A percentile compares a stretch with the other conserved stretches of the same genome.
phyloP scores from a whole-genome alignment of 2,113 vertebrate species.

The Dasypus novemcinctus region DNA sequence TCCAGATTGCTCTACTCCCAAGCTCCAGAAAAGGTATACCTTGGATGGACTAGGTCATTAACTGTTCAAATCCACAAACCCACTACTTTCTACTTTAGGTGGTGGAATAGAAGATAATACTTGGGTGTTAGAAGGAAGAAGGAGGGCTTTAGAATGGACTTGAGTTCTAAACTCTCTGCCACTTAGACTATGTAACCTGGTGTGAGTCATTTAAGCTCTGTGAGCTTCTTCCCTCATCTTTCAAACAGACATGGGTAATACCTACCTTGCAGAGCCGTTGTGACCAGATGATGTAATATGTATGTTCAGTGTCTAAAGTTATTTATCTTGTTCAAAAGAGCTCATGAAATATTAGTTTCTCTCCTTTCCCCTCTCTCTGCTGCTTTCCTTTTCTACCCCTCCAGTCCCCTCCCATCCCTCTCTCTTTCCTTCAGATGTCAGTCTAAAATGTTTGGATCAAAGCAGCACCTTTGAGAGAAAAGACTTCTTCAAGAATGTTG shows the following conservation, averaged over 20 bases:
- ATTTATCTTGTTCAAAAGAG: neutral
- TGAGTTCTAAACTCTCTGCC: neutral
- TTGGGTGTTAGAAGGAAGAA: neutral
- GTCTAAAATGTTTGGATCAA: conserved; percentile 50
- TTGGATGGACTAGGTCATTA: neutral
- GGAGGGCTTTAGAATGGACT: neutral
- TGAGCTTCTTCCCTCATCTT: neutral
- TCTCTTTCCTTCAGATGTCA: conserved; percentile 49
- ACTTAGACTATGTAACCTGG: neutral
- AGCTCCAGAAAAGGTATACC: conserved; percentile 64
- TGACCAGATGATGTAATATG: conserved; percentile 10
- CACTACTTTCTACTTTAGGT: neutral
- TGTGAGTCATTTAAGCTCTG: neutral
- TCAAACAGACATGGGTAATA: neutral
- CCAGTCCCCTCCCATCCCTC: neutral
- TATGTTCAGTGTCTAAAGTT: neutral
- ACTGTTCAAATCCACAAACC: neutral
- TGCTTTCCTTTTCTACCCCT: neutral
- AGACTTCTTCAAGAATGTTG: conserved; percentile 47
- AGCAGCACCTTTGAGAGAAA: conserved; percentile 59
- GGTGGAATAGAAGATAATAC: neutral
- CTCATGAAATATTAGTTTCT: conserved; percentile 51
- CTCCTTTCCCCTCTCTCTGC: neutral
- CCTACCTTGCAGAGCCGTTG: neutral
- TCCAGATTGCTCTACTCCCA: conserved; percentile 80